Percentiles rank a stretch among this genome's conserved stretches.
Evolutionary conservation across 1,140 invertebrate genomes (phyloP).

Genomic region (Pachyrhynchus sulphureomaculatus): DNA sequence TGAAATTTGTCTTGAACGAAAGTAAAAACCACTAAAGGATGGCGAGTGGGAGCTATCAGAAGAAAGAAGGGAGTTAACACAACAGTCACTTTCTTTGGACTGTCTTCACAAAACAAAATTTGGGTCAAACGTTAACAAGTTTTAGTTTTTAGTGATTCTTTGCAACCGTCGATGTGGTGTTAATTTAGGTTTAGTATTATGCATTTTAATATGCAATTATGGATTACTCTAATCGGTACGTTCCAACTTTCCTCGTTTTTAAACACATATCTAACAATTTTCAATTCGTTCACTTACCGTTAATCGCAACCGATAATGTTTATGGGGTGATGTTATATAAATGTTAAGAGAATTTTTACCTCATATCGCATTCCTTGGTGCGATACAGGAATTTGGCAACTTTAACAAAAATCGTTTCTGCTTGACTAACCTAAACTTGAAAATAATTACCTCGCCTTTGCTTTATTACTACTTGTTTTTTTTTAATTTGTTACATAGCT

Average conservation of each 20-base stretch:
- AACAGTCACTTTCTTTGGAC: slow-evolving; percentile 48
- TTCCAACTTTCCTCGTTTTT: neutral
- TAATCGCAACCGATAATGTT: too few species aligned
- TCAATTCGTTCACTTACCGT: too few species aligned
- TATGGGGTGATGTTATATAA: too few species aligned
- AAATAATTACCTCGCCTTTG: too few species aligned
- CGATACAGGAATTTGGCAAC: too few species aligned
- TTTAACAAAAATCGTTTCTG: too few species aligned
- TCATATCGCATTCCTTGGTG: too few species aligned
- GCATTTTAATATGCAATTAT: slow-evolving; percentile 41
- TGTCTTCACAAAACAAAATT: slow-evolving; percentile 46
- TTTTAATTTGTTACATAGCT: too few species aligned
- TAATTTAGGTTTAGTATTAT: slow-evolving; percentile 28
- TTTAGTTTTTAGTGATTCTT: slow-evolving; percentile 35
- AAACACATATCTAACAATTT: neutral
- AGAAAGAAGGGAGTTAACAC: slow-evolving; percentile 44
- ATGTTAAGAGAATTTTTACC: too few species aligned
- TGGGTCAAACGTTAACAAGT: slow-evolving; percentile 44
- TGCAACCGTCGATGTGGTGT: slow-evolving; percentile 35
- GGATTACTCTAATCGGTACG: slow-evolving; percentile 41
- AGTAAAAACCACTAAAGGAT: slow-evolving; percentile 45
- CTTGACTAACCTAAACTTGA: too few species aligned
- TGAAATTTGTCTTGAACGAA: slow-evolving; percentile 47
- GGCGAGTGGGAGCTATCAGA: slow-evolving; percentile 48
- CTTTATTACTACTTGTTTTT: too few species aligned